Conservation (phyloP, 2,888 invertebrate genomes). For the Agonopterix alstromeriana region DNA sequence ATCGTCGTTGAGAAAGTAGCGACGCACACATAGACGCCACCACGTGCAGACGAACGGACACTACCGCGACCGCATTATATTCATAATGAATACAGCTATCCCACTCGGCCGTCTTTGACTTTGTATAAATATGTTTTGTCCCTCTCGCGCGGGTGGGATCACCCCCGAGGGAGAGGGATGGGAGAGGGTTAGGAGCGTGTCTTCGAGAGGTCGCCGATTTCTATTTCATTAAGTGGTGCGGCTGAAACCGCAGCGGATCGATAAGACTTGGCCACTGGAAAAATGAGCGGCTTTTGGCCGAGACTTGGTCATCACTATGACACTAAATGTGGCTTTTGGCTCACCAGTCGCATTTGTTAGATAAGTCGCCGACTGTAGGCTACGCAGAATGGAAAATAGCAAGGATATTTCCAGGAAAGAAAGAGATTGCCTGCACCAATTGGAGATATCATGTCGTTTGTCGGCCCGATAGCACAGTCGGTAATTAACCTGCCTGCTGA, state of each 20-base stretch:
- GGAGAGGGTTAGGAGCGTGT: constrained; percentile 67
- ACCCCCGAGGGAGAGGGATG: constrained; percentile 56
- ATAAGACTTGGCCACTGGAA: constrained; percentile 52
- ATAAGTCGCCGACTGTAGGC: too few species aligned
- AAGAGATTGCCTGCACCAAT: too few species aligned
- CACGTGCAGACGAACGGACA: constrained; percentile 65
- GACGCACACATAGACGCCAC: constrained; percentile 53
- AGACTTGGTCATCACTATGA: too few species aligned
- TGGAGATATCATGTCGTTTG: too few species aligned
- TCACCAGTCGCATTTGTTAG: too few species aligned
- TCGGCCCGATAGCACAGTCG: too few species aligned
- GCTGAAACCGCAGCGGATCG: constrained; percentile 67
- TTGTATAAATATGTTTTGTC: constrained; percentile 75
- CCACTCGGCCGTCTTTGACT: constrained; percentile 75
- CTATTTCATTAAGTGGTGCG: constrained; percentile 74
- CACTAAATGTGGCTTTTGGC: too few species aligned
- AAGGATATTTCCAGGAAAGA: too few species aligned
- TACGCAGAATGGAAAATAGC: too few species aligned
- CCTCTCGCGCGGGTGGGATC: constrained; percentile 48
- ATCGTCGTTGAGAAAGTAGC: constrained; percentile 52
- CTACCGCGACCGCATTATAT: constrained; percentile 72
- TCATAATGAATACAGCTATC: constrained; percentile 76
- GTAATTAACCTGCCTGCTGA: too few species aligned
- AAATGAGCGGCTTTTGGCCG: constrained; percentile 16
- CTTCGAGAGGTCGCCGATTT: constrained; percentile 74